Base-by-base conservation (phyloP, 2,113 vertebrate genomes). In the Brachypteracias leptosomus region DNA sequence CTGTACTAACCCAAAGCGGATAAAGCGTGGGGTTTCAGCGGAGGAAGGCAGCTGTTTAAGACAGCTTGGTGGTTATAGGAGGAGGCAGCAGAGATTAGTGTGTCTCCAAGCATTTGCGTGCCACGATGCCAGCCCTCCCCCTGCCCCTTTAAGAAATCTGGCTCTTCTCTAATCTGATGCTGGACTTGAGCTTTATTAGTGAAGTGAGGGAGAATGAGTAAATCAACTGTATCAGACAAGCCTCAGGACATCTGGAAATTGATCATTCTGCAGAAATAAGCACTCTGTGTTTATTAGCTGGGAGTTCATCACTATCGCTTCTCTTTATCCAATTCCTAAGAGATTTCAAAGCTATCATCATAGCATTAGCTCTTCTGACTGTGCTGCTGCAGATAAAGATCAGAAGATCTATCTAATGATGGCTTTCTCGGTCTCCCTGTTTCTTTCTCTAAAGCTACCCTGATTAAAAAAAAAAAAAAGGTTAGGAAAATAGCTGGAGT, bases 171-270 rank as follows among this genome's bases (percentile, higher is more conserved):
- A 97, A 98, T 98, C 97, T 97, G 97, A 98, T 97, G 96, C 92
- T 97, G 96, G 96, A 96, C 97, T 97, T 97, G 82, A 93, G 97
- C 96, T 98, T 98, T 98, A 98, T 98, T 98, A 98, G 98, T 97
- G 97, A 97, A 97, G 96, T 97, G 96, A 96, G 93, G 70, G 93
- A 96, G 97, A 97, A 98, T 97, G 97, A 97, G 97, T 97, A 97
- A 98, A 98, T 98, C 97, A 97, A 90, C 96, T 98, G 97, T 98
- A 98, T 98, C 97, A 98, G 97, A 97, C 96, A 97, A 97, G 98
- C 98, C 98, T 98, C 97, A 89, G 98, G 98, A 98, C 97, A 98
- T 98, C 96, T 97, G 97, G 97, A 97, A 98, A 98, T 98, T 98
- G 98, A 98, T 98, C 98, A 97, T 98, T 98, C 97, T 98, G 97